Base-by-base conservation (phyloP, 1,140 invertebrate genomes). In the Galendromus occidentalis region DNA sequence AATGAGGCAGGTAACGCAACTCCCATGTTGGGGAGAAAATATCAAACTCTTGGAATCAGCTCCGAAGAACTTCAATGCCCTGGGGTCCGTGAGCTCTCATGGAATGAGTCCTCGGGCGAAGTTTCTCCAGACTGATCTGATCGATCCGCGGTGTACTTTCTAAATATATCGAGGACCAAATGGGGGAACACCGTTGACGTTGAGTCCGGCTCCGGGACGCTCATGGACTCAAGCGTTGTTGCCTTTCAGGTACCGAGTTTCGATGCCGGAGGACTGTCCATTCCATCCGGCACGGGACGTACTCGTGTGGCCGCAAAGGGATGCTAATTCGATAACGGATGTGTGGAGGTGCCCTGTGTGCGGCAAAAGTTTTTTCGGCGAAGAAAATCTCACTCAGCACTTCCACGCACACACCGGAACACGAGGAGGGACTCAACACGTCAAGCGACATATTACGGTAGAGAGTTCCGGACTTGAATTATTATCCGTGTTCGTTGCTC, bases 381-480 rank as follows among this genome's bases (percentile, higher is more conserved):
- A 59, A 22, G 51, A 59, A 17, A 59, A 59, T 29, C 33, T 59
- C n/a, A 33, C 51, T 5, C 33, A 25, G 33, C 51, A 59, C 22
- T 59, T 29, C 33, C 51, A 25, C 51, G 25, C 51, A 6, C 51
- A 59, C 22, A 33, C 33, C 9, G 33, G 33, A 39, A 39, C 33
- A 9, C 4, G 33, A 39, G 33, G 33, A 39, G 33, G 33, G 33
- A 39, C 33, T 4, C 33, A 39, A 39, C 33, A 59, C 20, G 51
- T 59, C 14, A 59, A 59, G 22, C 25, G 51, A 59, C 51, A 59
- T 59, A 59, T 59, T 33, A 20, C 51, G 51, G 51, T 59, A 25
- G 25, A 9, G n/a, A n/a, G n/a, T n/a, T n/a, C n/a, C n/a, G n/a
- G n/a, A n/a, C n/a, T n/a, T n/a, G n/a, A n/a, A n/a, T n/a, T n/a